Percentiles rank a stretch among this genome's conserved stretches.
These are phyloP conservation scores for Sylvia atricapilla DNA, from an alignment of 2,113 vertebrate genomes.

Conservation along the genomic window DNA sequence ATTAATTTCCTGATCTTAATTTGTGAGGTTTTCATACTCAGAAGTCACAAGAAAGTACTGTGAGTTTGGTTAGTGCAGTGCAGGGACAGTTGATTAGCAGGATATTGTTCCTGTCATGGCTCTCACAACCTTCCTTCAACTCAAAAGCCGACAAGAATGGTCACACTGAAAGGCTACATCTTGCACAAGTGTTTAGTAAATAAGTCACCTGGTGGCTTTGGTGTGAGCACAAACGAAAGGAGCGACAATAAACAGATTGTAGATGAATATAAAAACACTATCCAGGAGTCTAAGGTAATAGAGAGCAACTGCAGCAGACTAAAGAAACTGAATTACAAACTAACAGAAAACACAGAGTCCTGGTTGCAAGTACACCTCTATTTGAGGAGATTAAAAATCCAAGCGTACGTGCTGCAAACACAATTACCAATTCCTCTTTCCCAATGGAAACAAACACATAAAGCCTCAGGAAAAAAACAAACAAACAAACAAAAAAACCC, in stretches of 20 bases:
- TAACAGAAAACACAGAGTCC: not conserved
- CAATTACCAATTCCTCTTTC: not conserved
- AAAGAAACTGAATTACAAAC: not conserved
- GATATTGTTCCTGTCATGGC: not conserved
- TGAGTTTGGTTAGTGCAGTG: not conserved
- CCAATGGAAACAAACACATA: not conserved
- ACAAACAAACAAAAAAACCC: too few relatives aligned
- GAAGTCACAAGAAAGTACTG: not conserved
- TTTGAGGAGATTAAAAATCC: not conserved
- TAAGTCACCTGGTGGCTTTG: not conserved
- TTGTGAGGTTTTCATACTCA: not conserved
- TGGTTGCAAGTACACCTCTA: fast-evolving
- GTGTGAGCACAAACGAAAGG: not conserved
- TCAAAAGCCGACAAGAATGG: not conserved
- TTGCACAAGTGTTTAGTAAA: not conserved
- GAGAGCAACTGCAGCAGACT: not conserved
- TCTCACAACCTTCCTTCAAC: not conserved
- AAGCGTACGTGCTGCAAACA: not conserved
- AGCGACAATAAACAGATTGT: not conserved
- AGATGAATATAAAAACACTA: not conserved
- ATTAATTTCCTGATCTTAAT: not conserved
- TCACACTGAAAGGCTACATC: not conserved
- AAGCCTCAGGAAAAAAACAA: not conserved
- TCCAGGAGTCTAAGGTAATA: not conserved
- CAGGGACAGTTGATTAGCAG: not conserved